Evolutionary conservation across 2,888 invertebrate genomes (phyloP).

Genomic region (Lumbricus terrestris): DNA sequence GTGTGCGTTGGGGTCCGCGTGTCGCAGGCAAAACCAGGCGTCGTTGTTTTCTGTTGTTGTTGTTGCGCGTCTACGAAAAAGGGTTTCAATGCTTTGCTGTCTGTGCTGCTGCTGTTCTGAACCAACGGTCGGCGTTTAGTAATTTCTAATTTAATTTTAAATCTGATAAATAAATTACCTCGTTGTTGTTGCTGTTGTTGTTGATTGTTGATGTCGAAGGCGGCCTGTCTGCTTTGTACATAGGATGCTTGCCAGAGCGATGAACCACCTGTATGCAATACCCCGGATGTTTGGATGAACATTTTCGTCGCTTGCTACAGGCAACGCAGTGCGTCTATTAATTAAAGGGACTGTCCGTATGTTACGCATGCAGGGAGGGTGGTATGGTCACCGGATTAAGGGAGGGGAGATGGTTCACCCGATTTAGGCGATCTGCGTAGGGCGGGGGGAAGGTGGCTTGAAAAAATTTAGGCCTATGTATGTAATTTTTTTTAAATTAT

Average conservation of each 20-base stretch:
- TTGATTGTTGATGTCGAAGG: too few species aligned
- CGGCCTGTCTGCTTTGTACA: not conserved
- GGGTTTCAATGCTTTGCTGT: not conserved
- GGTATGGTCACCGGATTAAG: too few species aligned
- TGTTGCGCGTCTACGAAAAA: not conserved
- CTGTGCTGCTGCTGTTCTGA: not conserved
- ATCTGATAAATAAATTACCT: slow-evolving; percentile 3
- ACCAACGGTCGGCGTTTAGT: not conserved
- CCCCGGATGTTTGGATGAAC: not conserved
- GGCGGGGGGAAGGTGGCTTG: too few species aligned
- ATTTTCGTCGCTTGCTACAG: not conserved
- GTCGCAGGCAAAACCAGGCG: not conserved
- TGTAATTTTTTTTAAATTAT: too few species aligned
- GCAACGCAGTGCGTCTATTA: too few species aligned
- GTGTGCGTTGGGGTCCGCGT: not conserved
- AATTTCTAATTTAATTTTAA: not conserved
- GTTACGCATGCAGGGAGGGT: too few species aligned
- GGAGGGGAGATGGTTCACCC: too few species aligned
- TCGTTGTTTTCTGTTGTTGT: too few species aligned
- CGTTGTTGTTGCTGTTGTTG: not conserved
- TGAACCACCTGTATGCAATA: not conserved
- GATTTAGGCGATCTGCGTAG: too few species aligned
- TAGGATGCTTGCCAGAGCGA: not conserved
- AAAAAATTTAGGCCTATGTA: too few species aligned
- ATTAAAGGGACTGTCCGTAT: too few species aligned